Base-by-base conservation (phyloP, 2,888 invertebrate species). In the Acheta domesticus region DNA sequence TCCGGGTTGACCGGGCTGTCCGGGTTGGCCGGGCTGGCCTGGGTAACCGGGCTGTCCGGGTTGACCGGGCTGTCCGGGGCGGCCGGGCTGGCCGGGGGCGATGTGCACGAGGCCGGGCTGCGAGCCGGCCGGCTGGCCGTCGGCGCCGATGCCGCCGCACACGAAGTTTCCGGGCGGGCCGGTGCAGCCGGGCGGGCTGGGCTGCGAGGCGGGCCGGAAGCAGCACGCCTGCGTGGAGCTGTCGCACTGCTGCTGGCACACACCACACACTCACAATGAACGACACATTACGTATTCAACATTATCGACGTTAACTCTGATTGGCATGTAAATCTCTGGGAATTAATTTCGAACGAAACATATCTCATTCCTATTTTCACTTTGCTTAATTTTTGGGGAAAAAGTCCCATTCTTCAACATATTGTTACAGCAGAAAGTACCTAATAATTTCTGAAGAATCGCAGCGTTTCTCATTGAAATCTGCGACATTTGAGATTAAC, bases 181-280 rank as follows among this genome's bases (percentile, higher is more conserved):
- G n/a, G 62, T 62, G 62, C 62, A 62, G n/a, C 62, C 62, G 8
- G 62, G 62, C 14, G 62, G 62, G n/a, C 62, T 62, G 62, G 62
- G 16, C n/a, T n/a, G 16, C 16, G 62, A 62, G 14, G 62, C 79
- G 78, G 83, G 79, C 85, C 86, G 81, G 85, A 86, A 80, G 83
- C 89, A 89, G 83, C 89, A 89, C 2, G 86, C 84, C 85, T 88
- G 86, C 14, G 85, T 85, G 80, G 86, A 85, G 16, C 85, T 83
- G 80, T 86, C 86, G 84, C 89, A 89, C 80, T 86, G 82, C 78
- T 84, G 82, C 88, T 89, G 84, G 11, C 87, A 86, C 48, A 78
- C 79, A 80, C 11, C 8, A 11, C 20, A 74, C 20, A 74, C 1
- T 74, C 11, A 36, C 36, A 36, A 5, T 36, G 8, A 36, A 36